Conservation (phyloP, 2,797 vertebrate genomes). For the Okamejei kenojei region DNA sequence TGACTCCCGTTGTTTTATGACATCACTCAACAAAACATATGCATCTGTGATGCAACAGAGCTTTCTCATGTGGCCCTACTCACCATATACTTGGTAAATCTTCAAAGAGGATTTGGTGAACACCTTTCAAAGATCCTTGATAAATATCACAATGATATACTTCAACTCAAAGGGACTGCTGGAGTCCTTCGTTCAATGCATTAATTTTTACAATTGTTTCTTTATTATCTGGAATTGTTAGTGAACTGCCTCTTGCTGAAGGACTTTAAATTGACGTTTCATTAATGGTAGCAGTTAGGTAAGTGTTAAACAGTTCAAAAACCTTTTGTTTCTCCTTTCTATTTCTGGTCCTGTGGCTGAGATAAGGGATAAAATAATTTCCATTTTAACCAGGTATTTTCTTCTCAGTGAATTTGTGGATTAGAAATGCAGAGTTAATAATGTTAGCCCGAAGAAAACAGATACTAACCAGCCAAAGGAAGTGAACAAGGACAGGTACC, state of each 20-base stretch:
- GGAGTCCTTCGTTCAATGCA: not conserved
- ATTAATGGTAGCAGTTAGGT: not conserved
- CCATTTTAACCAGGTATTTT: not conserved
- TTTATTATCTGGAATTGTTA: not conserved
- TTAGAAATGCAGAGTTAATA: not conserved
- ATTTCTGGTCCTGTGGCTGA: not conserved
- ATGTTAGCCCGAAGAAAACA: not conserved
- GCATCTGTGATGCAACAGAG: constrained; percentile 14
- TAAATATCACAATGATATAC: not conserved
- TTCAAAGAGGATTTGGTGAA: not conserved
- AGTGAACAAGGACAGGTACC: too few species aligned
- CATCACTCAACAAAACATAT: not conserved
- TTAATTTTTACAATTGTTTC: constrained; percentile 2
- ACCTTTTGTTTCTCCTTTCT: not conserved
- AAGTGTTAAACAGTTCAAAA: not conserved
- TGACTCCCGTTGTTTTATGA: not conserved
- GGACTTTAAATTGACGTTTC: not conserved
- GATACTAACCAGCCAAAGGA: too few species aligned
- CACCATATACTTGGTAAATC: not conserved
- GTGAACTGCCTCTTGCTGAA: not conserved
- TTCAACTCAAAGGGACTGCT: not conserved
- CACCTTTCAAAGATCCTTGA: not conserved
- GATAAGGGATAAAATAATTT: not conserved
- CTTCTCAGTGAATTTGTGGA: not conserved
- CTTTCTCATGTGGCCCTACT: not conserved